Conservation (phyloP, 2,797 vertebrate genomes). For the Sebastes umbrosus region DNA sequence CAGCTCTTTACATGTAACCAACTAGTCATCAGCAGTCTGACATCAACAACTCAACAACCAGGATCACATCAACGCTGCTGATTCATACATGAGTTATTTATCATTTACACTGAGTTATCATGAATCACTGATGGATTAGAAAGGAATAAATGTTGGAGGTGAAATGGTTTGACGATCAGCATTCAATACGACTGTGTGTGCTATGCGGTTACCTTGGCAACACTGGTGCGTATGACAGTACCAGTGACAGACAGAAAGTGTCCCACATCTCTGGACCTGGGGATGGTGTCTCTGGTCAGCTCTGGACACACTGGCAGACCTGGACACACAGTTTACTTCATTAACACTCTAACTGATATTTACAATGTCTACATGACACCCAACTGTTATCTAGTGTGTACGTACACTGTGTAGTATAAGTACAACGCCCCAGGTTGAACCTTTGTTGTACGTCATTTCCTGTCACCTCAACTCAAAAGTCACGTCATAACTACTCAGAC, state of each 20-base stretch:
- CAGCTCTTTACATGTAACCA: background rate
- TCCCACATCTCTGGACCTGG: slow-evolving; percentile 90
- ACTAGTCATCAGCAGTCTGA: background rate
- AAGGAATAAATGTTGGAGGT: background rate
- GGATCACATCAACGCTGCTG: background rate
- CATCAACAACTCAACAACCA: background rate
- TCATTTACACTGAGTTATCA: too few relatives aligned
- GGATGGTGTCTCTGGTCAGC: slow-evolving; percentile 93
- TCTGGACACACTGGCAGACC: slow-evolving; percentile 96
- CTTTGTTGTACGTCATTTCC: background rate
- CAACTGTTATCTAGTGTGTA: background rate
- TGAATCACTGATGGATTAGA: background rate
- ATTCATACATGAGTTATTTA: background rate
- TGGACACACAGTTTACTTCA: slow-evolving; percentile 46
- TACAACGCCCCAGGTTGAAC: background rate
- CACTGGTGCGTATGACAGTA: slow-evolving; percentile 92
- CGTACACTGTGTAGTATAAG: background rate
- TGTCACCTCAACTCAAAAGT: background rate
- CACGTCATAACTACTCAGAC: background rate
- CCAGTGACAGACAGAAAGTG: slow-evolving; percentile 95
- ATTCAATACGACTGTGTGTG: too few relatives aligned
- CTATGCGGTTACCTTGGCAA: slow-evolving; percentile 79
- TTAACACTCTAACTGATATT: background rate
- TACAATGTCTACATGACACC: background rate
- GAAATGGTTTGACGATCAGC: too few relatives aligned